phyloP scores from a whole-genome alignment of 2,113 vertebrate genomes.

The Apus apus region DNA sequence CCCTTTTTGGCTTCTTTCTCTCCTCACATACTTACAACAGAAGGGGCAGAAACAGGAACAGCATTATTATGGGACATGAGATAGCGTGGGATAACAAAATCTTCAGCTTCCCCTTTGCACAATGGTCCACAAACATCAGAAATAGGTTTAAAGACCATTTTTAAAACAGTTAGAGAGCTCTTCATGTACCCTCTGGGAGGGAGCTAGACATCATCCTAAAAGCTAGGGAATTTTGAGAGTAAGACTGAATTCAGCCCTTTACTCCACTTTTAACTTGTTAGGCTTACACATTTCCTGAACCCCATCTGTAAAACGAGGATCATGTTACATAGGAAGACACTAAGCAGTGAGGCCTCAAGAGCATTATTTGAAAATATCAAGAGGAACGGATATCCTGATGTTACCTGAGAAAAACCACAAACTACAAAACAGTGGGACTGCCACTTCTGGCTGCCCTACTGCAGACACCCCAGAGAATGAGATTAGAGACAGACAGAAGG shows the following conservation, averaged over 20 bases:
- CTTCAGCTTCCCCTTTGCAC: background rate
- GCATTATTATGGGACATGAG: background rate
- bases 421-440: background rate
- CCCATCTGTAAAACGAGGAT: background rate
- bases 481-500: background rate
- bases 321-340: background rate
- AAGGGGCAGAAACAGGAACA: background rate
- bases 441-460: background rate
- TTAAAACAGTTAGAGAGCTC: background rate
- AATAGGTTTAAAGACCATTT: background rate
- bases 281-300: fast-evolving
- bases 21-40: background rate
- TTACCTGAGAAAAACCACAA: background rate
- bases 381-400: background rate
- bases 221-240: background rate
- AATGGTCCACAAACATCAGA: background rate
- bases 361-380: background rate
- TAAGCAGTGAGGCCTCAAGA: background rate
- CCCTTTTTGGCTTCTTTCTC: background rate
- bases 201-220: background rate
- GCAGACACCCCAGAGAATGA: background rate
- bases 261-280: background rate
- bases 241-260: background rate
- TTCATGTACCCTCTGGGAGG: background rate
- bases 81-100: background rate